Base-by-base conservation (phyloP, 2,113 vertebrate species). In the Sterna hirundo region DNA sequence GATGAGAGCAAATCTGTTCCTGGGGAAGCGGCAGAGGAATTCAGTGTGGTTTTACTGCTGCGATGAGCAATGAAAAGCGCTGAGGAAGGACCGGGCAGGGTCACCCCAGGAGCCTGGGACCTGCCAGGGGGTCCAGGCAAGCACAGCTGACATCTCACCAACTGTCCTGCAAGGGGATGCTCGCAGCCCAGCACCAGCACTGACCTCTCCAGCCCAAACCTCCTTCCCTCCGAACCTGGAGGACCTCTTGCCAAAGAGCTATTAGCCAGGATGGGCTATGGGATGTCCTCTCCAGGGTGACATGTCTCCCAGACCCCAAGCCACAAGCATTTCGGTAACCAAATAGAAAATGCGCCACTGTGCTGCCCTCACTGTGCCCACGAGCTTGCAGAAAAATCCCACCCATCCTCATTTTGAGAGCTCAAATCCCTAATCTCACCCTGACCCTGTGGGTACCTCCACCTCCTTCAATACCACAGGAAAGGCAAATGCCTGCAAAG, bases 61-160 rank as follows among this genome's bases (percentile, higher is more conserved):
- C 0, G 1, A 29, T 8, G n/a, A 86, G 58, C 36, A 32, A 23
- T 16, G 3, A 6, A 40, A 76, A 3, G 2, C 1, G 1, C 42
- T 6, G 10, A 77, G 65, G 13, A 55, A 62, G 71, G 42, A 71
- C 12, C 3, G 0, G 64, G 20, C 46, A 72, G 27, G 46, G 51
- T 71, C 57, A 85, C 62, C 46, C 21, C 32, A 9, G 0, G 5
- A 77, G 57, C 16, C 26, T 42, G 80, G 55, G 44, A 47, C 47
- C 18, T 29, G 42, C 49, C 0, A 2, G 10, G 69, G 26, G 29
- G 21, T 36, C 12, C 26, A 40, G 52, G 38, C 9, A 32, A 62
- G 18, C 57, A 26, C 0, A 0, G 69, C 20, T 55, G 38, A 22
- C 15, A 34, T n/a, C 19, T 21, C 47, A 19, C 44, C 84, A 44